phyloP scores from a whole-genome alignment of 1,140 invertebrate genomes.

The Mercenaria mercenaria region DNA sequence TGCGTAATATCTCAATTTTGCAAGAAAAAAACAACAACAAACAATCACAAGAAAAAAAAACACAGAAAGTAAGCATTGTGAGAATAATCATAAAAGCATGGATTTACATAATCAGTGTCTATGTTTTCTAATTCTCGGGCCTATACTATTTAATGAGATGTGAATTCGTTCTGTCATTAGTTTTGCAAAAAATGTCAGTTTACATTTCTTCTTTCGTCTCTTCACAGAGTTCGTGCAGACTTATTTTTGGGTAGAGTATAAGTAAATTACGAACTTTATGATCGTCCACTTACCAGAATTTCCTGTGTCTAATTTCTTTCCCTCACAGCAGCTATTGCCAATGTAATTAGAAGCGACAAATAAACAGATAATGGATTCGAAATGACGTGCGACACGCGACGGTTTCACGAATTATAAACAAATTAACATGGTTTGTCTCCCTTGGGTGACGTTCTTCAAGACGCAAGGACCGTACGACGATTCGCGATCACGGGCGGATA shows the following conservation, averaged over 20 bases:
- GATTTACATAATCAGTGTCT: too few species aligned
- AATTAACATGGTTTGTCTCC: slow-evolving; percentile 65
- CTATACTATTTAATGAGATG: background rate
- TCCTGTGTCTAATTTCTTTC: slow-evolving; percentile 18
- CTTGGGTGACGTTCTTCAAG: slow-evolving; percentile 43
- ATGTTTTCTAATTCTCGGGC: too few species aligned
- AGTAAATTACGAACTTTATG: slow-evolving; percentile 9
- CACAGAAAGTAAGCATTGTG: too few species aligned
- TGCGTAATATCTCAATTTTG: too few species aligned
- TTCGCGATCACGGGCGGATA: background rate
- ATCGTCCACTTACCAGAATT: background rate
- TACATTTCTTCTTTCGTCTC: background rate
- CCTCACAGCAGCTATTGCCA: background rate
- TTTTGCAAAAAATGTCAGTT: slow-evolving; percentile 5
- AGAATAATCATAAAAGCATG: too few species aligned
- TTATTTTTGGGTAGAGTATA: background rate
- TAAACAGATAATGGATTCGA: slow-evolving; percentile 58
- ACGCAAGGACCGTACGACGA: background rate
- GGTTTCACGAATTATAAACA: slow-evolving; percentile 67
- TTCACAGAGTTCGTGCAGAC: slow-evolving; percentile 6
- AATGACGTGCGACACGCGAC: slow-evolving; percentile 66
- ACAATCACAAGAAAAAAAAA: too few species aligned
- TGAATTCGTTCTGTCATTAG: background rate
- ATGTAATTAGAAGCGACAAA: slow-evolving; percentile 66
- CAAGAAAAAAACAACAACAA: too few species aligned